A percentile compares a stretch with the other conserved stretches of the same genome.
These are phyloP conservation scores for Chionoecetes opilio DNA, from an alignment of 1,140 invertebrate species.

Conservation along the genomic window DNA sequence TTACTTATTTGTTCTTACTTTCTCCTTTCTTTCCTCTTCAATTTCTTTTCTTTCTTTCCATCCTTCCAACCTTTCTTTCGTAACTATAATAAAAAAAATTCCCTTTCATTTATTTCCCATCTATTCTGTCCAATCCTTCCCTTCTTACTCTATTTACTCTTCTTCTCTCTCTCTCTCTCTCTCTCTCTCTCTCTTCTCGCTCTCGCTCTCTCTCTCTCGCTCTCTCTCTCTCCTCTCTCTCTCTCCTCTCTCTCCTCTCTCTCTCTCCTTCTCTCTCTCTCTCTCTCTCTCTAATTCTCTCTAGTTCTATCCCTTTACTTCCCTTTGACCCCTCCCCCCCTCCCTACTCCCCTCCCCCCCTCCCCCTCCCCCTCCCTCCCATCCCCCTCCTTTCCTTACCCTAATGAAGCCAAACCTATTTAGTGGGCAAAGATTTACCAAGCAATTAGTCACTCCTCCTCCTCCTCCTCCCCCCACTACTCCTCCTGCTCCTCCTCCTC, in stretches of 20 bases:
- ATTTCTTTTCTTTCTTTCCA: background rate
- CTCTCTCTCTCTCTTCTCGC: too few species aligned
- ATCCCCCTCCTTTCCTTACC: background rate
- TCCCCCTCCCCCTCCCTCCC: background rate
- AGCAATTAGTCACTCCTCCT: background rate
- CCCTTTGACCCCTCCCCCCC: background rate
- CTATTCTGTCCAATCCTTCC: background rate
- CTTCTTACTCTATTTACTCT: too few species aligned
- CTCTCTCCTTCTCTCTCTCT: too few species aligned
- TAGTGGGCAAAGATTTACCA: conserved; percentile 9
- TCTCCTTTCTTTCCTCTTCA: background rate
- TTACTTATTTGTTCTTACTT: background rate
- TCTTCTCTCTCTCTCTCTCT: too few species aligned
- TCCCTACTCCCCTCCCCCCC: background rate
- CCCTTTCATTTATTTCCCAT: background rate
- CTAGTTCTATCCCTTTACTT: too few species aligned
- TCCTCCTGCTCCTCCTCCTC: too few species aligned
- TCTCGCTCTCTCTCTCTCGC: too few species aligned
- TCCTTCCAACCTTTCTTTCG: background rate
- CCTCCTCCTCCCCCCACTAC: too few species aligned
- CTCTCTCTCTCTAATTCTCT: too few species aligned
- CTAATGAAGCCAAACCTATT: background rate
- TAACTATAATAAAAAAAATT: too few species aligned
- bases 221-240: too few species aligned
- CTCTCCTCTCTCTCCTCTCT: background rate